A percentile compares a stretch with the other conserved stretches of the same genome.
phyloP scores from a whole-genome alignment of 2,797 vertebrate species.

The Hippopotamyrus pictus region DNA sequence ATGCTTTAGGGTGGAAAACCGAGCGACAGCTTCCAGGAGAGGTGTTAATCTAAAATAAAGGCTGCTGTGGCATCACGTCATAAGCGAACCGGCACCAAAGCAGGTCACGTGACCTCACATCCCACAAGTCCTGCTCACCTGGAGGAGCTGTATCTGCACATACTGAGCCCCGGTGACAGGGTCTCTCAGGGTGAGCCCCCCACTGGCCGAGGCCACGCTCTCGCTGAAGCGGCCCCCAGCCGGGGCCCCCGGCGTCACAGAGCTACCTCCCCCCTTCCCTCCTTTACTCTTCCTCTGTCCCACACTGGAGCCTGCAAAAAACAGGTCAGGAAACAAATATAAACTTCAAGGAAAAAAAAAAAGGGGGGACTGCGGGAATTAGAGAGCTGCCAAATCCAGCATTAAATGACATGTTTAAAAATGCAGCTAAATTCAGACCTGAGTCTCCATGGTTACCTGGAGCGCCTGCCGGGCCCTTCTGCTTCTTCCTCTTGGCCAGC shows the following conservation, averaged over 20 bases:
- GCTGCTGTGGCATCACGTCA: not conserved
- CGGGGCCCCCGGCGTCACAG: conserved; percentile 34
- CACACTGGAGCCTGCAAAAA: conserved; percentile 33
- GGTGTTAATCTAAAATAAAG: not conserved
- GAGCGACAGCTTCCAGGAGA: not conserved
- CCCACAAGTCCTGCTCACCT: conserved; percentile 61
- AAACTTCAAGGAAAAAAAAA: not conserved
- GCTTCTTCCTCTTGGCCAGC: conserved; percentile 86
- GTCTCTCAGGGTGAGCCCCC: conserved; percentile 71
- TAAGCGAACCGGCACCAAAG: too few relatives aligned
- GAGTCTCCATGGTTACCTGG: conserved; percentile 41
- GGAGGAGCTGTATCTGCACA: conserved; percentile 84
- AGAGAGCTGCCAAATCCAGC: not conserved
- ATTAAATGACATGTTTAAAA: not conserved
- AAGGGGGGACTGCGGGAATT: not conserved
- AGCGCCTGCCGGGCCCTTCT: conserved; percentile 58
- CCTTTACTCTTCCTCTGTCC: conserved; percentile 71
- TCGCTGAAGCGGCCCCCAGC: conserved; percentile 57
- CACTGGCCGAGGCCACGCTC: conserved; percentile 58
- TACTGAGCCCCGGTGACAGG: conserved; percentile 74
- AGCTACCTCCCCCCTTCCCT: conserved; percentile 48
- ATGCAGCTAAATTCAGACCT: not conserved
- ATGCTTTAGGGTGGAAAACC: not conserved
- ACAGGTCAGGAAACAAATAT: conserved; percentile 19
- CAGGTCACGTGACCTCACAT: not conserved